phyloP scores from a whole-genome alignment of 1,140 invertebrate species.

The Nixonia krombeini region DNA sequence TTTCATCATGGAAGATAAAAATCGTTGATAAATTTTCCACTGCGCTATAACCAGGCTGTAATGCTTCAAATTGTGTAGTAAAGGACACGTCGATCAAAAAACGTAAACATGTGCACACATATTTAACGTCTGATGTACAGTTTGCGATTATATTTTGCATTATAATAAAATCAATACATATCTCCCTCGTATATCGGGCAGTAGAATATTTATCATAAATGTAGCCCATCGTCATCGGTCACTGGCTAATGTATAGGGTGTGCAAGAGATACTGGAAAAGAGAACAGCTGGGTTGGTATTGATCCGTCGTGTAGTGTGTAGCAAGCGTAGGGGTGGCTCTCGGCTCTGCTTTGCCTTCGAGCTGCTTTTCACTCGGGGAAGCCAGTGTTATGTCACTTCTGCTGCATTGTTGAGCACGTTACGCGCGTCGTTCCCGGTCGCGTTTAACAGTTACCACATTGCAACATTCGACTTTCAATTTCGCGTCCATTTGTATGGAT shows the following conservation, averaged over 20 bases:
- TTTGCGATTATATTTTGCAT: too few relatives aligned
- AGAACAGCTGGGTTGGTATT: slow-evolving; percentile 69
- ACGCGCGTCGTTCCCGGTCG: slow-evolving; percentile 22
- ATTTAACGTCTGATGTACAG: too few relatives aligned
- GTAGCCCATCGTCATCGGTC: slow-evolving; percentile 27
- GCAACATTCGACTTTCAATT: slow-evolving; percentile 14
- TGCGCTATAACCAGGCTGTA: too few relatives aligned
- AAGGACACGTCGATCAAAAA: too few relatives aligned
- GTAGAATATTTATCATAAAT: neutral
- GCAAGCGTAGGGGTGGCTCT: slow-evolving; percentile 57
- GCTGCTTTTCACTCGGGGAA: slow-evolving; percentile 45
- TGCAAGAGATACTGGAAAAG: slow-evolving; percentile 62
- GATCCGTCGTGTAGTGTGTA: slow-evolving; percentile 53
- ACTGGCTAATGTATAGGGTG: slow-evolving; percentile 37
- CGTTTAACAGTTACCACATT: slow-evolving; percentile 14
- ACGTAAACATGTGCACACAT: too few relatives aligned
- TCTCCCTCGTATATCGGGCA: neutral
- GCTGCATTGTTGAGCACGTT: slow-evolving; percentile 41
- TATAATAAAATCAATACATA: too few relatives aligned
- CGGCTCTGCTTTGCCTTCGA: slow-evolving; percentile 38
- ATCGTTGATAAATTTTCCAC: too few relatives aligned
- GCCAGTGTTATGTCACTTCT: slow-evolving; percentile 57
- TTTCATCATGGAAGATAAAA: too few relatives aligned
- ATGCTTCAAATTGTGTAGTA: too few relatives aligned
- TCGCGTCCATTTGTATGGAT: slow-evolving; percentile 21